These are phyloP conservation scores for Drosophila truncata DNA, from an alignment of 1,140 invertebrate species.

Conservation along the genomic window DNA sequence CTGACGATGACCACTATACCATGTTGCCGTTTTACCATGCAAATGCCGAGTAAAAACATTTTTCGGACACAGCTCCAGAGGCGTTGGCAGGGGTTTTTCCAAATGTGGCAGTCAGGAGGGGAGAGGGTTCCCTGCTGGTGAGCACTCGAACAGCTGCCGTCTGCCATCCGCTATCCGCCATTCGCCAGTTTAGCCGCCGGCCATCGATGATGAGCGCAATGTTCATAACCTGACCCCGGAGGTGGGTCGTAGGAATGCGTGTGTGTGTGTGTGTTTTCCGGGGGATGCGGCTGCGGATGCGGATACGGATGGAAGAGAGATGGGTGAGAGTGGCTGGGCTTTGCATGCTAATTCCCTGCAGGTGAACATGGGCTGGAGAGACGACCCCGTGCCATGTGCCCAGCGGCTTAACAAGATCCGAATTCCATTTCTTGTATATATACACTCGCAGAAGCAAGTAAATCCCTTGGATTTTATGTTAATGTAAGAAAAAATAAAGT, in stretches of 20 bases:
- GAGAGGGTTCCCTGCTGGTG: background rate
- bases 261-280: conserved; percentile 4
- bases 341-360: conserved; percentile 80
- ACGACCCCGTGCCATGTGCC: conserved; percentile 42
- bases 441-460: conserved; percentile 8
- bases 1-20: conserved; percentile 57
- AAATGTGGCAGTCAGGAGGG: background rate
- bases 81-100: conserved; percentile 27
- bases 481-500: background rate
- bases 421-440: conserved; percentile 14
- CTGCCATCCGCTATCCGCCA: conserved; percentile 47
- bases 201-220: conserved; percentile 68
- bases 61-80: conserved; percentile 74
- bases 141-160: conserved; percentile 39
- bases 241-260: no score
- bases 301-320: background rate
- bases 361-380: conserved; percentile 48
- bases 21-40: conserved; percentile 70
- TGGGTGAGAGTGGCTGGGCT: conserved; percentile 25
- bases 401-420: conserved; percentile 65
- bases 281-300: background rate
- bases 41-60: conserved; percentile 74
- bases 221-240: conserved; percentile 75
- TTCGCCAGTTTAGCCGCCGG: conserved; percentile 50
- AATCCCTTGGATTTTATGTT: background rate